Evolutionary conservation across 1,140 invertebrate species (phyloP).

Genomic region (Scaptomyza hsui): DNA sequence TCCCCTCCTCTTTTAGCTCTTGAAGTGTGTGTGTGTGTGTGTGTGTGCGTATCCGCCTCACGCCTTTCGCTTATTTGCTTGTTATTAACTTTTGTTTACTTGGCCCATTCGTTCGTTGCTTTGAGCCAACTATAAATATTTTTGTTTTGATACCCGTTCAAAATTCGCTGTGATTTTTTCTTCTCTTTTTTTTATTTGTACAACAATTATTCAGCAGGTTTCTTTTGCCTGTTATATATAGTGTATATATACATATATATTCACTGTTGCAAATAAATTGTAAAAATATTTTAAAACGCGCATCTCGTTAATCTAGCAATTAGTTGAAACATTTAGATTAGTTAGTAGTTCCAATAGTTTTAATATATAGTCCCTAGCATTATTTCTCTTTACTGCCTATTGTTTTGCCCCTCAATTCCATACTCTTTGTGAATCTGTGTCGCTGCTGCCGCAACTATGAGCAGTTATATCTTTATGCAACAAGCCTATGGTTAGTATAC

Average conservation of each 20-base stretch:
- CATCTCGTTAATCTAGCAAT: slow-evolving; percentile 58
- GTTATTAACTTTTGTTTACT: slow-evolving; percentile 28
- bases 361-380: slow-evolving; percentile 11
- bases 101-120: slow-evolving; percentile 10
- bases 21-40: slow-evolving; percentile 8
- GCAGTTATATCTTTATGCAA: slow-evolving; percentile 78
- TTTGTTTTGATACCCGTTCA: slow-evolving; percentile 37
- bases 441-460: slow-evolving; percentile 82
- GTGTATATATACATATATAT: slow-evolving; percentile 3
- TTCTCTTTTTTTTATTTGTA: neutral
- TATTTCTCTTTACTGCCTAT: slow-evolving; percentile 26
- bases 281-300: slow-evolving; percentile 33
- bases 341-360: slow-evolving; percentile 17
- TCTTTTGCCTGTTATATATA: slow-evolving; percentile 12
- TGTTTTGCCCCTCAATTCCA: slow-evolving; percentile 13
- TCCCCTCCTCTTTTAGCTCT: neutral
- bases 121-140: slow-evolving; percentile 14
- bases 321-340: slow-evolving; percentile 35
- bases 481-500: slow-evolving; percentile 75
- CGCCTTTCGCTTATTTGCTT: slow-evolving; percentile 33
- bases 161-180: slow-evolving; percentile 52
- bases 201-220: slow-evolving; percentile 16
- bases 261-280: slow-evolving; percentile 51
- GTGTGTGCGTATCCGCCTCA: slow-evolving; percentile 4
- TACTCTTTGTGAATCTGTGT: slow-evolving; percentile 31